Base-by-base conservation (phyloP, 2,888 invertebrate genomes). In the Oscheius sp. region DNA sequence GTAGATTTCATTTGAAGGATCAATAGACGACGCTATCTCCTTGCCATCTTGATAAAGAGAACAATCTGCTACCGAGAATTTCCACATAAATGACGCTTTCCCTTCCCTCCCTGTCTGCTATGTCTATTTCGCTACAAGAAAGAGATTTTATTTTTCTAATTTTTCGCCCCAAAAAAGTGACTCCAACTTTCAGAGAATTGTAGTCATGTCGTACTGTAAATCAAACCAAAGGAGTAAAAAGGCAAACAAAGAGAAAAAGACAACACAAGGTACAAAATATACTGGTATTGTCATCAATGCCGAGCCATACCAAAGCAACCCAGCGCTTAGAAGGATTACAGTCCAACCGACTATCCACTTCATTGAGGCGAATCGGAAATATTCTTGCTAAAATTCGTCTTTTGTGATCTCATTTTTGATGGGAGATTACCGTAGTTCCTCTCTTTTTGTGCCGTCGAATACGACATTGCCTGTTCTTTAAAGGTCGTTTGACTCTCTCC, bases 181-280 rank as follows among this genome's bases (percentile, higher is more conserved):
- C 12, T 27, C 4, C 15, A 27, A 31, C 3, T 33, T 23, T 58
- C 67, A 75, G 61, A 74, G 61, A 52, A 82, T 78, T 6, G 83
- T 84, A 31, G 78, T 74, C 84, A 84, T 84, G 65, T 84, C 83
- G 61, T 83, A 84, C 70, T 84, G 83, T 37, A 84, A 67, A 67
- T 84, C 84, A 48, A 84, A 84, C 84, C 84, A 84, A 48, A 84
- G 72, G 3, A 84, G 67, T 45, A 81, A 72, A 64, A 83, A 78
- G 3, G 78, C 72, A 70, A 82, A 78, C 1, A 78, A 46, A 23
- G 76, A 66, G 53, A 83, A 78, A 74, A 84, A 83, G 10, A 82
- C 45, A 58, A 79, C 67, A 58, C 79, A 75, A 23, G 80, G 72
- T 29, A 72, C 6, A 69, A 82, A 81, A 65, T 82, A 82, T 65